Percentiles rank a stretch among this genome's conserved stretches.
Evolutionary conservation across 2,113 vertebrate species (phyloP).

Genomic region (Phylloscopus whistleri): DNA sequence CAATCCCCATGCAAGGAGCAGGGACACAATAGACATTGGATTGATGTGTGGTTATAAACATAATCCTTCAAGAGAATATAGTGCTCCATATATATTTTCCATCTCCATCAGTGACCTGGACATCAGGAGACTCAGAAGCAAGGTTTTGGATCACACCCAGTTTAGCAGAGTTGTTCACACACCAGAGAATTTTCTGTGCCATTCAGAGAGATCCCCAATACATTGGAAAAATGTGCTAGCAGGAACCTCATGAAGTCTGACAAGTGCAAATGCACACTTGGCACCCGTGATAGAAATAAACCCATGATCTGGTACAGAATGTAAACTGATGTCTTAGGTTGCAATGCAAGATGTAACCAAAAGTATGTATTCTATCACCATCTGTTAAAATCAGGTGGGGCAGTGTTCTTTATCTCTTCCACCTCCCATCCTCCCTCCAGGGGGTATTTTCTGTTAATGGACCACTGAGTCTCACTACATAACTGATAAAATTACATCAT

Average conservation of each 20-base stretch:
- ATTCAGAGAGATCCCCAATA: background rate
- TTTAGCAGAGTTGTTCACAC: background rate
- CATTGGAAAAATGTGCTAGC: background rate
- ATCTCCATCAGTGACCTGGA: background rate
- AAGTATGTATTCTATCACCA: background rate
- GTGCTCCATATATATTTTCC: background rate
- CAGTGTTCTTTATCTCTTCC: background rate
- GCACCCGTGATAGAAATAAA: background rate
- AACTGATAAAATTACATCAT: too few species aligned
- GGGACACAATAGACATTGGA: background rate
- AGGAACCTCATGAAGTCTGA: background rate
- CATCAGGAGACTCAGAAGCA: background rate
- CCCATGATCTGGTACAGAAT: accelerated
- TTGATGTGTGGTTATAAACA: background rate
- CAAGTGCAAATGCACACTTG: background rate
- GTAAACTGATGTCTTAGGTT: background rate
- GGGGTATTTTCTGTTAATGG: background rate
- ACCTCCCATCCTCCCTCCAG: background rate
- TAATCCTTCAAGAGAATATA: background rate
- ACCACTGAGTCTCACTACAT: background rate
- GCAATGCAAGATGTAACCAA: background rate
- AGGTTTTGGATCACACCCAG: background rate
- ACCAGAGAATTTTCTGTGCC: accelerated
- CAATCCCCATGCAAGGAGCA: background rate
- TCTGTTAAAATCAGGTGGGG: background rate